A percentile compares a stretch with the other conserved stretches of the same genome.
phyloP scores from a whole-genome alignment of 2,113 vertebrate species.

The Lasiurus cinereus region DNA sequence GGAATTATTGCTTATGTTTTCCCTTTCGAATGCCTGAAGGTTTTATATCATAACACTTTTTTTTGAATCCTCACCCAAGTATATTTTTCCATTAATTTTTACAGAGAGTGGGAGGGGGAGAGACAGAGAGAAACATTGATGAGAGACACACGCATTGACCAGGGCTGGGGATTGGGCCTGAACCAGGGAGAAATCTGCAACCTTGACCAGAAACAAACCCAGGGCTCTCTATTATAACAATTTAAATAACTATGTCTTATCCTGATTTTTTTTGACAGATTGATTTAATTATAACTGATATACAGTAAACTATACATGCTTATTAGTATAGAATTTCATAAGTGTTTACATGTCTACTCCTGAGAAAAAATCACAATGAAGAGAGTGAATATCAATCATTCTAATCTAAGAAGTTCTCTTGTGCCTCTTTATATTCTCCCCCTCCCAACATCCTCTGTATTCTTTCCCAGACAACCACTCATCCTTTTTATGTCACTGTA shows the following conservation, averaged over 20 bases:
- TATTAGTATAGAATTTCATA: background rate
- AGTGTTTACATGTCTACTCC: background rate
- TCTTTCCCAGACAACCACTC: background rate
- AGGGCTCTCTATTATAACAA: background rate
- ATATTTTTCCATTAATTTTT: no score
- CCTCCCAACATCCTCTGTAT: background rate
- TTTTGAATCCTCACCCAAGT: no score
- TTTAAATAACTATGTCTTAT: background rate
- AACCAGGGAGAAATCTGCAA: no score
- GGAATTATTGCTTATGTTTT: background rate
- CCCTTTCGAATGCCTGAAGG: background rate
- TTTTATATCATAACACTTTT: background rate
- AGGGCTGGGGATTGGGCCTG: no score
- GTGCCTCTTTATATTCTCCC: background rate
- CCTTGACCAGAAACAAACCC: no score
- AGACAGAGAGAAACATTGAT: no score
- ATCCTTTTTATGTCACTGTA: background rate
- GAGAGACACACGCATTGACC: no score
- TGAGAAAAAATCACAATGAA: background rate
- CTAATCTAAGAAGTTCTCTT: background rate
- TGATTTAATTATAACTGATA: background rate
- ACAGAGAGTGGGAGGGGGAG: no score
- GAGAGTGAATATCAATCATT: background rate
- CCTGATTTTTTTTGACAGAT: background rate
- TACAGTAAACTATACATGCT: background rate